phyloP scores from a whole-genome alignment of 2,888 invertebrate species.

The Barypeithes pellucidus region DNA sequence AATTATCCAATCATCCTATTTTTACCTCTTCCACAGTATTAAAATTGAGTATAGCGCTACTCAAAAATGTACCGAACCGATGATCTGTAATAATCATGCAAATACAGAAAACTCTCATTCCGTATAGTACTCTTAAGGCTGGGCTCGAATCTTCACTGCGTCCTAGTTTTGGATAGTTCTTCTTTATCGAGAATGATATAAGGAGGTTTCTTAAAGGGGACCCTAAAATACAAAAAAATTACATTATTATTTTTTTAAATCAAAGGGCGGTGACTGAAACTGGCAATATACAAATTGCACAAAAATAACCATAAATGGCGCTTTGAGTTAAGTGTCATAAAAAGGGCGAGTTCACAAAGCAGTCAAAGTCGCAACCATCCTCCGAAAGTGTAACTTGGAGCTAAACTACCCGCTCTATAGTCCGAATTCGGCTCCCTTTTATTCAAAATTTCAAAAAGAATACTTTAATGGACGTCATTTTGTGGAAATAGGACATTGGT shows the following conservation, averaged over 20 bases:
- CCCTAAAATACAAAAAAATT: slow-evolving; percentile 55
- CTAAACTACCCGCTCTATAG: too few species aligned
- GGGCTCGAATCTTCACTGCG: slow-evolving; percentile 68
- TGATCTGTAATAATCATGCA: slow-evolving; percentile 75
- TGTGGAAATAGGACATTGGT: too few species aligned
- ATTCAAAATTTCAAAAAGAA: too few species aligned
- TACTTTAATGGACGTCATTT: too few species aligned
- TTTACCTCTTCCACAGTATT: slow-evolving; percentile 72
- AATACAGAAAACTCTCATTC: slow-evolving; percentile 74
- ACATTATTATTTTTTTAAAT: not conserved
- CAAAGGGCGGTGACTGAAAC: not conserved
- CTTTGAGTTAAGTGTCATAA: too few species aligned
- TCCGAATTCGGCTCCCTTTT: too few species aligned
- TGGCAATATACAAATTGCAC: too few species aligned
- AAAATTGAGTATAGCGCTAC: slow-evolving; percentile 73
- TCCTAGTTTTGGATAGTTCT: slow-evolving; percentile 67
- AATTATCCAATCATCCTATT: not conserved
- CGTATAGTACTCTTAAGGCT: slow-evolving; percentile 73
- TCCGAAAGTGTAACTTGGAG: too few species aligned
- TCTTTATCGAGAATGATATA: slow-evolving; percentile 63
- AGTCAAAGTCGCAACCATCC: too few species aligned
- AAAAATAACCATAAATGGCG: too few species aligned
- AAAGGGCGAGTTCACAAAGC: too few species aligned
- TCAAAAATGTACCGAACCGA: slow-evolving; percentile 71
- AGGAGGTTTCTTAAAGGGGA: slow-evolving; percentile 57